Evolutionary conservation across 2,797 vertebrate species (phyloP).

Genomic region (Pseudochirops corinnae): DNA sequence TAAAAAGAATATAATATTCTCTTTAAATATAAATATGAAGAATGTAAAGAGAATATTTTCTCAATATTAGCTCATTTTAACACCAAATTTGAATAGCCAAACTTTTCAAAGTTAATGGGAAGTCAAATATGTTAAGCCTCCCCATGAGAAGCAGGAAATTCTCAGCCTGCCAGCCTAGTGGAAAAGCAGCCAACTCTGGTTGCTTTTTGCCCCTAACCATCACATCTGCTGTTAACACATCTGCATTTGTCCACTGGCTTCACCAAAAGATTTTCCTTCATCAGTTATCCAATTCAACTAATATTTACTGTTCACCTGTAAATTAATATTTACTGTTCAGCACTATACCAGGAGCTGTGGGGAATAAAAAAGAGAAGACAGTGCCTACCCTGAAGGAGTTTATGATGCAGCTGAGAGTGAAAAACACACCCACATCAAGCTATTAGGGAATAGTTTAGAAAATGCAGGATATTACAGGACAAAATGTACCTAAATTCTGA

Average conservation of each 20-base stretch:
- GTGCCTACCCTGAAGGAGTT: conserved; percentile 22
- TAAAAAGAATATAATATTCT: neutral
- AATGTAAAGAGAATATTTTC: neutral
- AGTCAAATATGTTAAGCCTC: conserved; percentile 26
- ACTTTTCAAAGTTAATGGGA: conserved; percentile 9
- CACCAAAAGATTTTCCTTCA: conserved; percentile 43
- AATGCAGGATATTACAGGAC: neutral
- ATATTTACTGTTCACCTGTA: conserved; percentile 16
- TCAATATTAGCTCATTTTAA: conserved; percentile 39
- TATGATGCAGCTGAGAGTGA: neutral
- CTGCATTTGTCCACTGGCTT: conserved; percentile 44
- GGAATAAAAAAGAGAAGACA: conserved; percentile 2
- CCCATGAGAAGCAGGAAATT: neutral
- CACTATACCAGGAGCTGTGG: neutral
- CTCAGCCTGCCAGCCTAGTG: neutral
- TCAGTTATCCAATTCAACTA: conserved; percentile 46
- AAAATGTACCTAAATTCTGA: conserved; percentile 23
- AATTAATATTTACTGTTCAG: conserved; percentile 16
- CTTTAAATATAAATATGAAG: neutral
- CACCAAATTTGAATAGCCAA: neutral
- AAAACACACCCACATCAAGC: conserved; percentile 3
- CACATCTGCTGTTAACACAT: neutral
- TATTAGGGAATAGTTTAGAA: neutral
- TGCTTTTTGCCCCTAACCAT: neutral
- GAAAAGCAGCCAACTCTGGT: neutral